phyloP scores from a whole-genome alignment of 2,888 invertebrate genomes.

The Euplagia quadripunctaria region DNA sequence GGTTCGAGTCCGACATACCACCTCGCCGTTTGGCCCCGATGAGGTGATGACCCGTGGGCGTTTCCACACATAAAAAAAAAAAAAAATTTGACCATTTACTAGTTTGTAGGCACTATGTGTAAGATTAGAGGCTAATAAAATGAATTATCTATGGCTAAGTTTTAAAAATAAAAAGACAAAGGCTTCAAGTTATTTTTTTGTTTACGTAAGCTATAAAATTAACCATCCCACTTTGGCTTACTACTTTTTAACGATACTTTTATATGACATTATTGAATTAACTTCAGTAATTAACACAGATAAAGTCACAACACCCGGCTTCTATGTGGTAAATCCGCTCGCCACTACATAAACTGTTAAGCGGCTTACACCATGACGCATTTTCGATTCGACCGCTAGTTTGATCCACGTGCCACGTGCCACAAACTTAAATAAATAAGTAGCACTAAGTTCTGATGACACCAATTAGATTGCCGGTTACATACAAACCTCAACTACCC shows the following conservation, averaged over 20 bases:
- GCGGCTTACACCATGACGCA: conserved; percentile 10
- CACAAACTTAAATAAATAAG: conserved; percentile 11
- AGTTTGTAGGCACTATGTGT: no score
- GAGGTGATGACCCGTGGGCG: no score
- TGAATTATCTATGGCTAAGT: no score
- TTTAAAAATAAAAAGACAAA: no score
- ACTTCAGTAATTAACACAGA: not conserved
- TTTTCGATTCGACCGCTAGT: not conserved
- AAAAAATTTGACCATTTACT: no score
- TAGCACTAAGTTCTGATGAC: conserved; percentile 6
- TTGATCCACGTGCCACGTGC: conserved; percentile 3
- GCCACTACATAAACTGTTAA: not conserved
- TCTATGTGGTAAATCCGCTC: conserved; percentile 1
- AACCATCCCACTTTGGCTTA: no score
- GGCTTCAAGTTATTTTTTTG: no score
- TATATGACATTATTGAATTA: not conserved
- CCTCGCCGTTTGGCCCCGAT: no score
- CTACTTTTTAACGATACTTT: not conserved
- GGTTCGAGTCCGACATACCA: no score
- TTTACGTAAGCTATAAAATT: no score
- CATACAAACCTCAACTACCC: not conserved
- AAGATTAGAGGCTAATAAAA: no score
- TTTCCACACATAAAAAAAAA: no score
- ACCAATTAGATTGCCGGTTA: conserved; percentile 7
- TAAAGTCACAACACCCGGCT: not conserved